Evolutionary conservation across 2,797 vertebrate genomes (phyloP), one percentile per base, ranked within the genome.

Genomic region (Acrossocheilus wenchowensis): DNA sequence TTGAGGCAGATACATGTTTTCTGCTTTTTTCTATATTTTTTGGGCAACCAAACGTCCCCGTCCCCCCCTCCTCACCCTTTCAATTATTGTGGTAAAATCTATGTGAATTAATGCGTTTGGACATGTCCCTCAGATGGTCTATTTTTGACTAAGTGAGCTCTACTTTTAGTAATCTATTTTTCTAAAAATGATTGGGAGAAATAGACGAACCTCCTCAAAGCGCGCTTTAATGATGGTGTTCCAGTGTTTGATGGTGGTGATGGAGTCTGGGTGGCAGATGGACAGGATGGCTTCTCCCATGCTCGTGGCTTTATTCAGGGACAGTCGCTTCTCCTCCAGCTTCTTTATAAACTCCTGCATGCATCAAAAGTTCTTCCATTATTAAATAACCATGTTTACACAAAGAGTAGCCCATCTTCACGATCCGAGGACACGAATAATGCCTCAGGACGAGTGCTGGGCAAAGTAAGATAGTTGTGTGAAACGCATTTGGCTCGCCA

Each of bases 171-270:
- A 17, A 71, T 26, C 6, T 30, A 73, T 41, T 74, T 50, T 74
- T 50, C 10, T 30, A 14, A 30, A 30, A n/a, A 30, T 60, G 6
- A 41, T 52, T n/a, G 4, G n/a, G 57, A 62, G 75, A 81, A 62
- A n/a, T 1, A 68, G 87, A 95, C 96, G 93, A 93, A 99, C 98
- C 98, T 99, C 98, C 92, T 99, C 98, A 87, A 99, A 98, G 81
- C 98, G 96, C 60, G 98, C 98, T 95, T 96, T 97, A 94, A 99
- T 99, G 93, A 99, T 99, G 75, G 98, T 99, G 93, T 98, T 99
- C 98, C 98, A 99, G 95, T 99, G 98, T 92, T 99, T 99, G 93
- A 99, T 97, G 92, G 98, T 99, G 89, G 97, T 99, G 93, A 99
- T 97, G 54, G 98, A 99, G 92, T 99, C 98, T 21, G 98, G 98